Evolutionary conservation across 2,797 vertebrate genomes (phyloP).

Genomic region (Lepus oiostolus): DNA sequence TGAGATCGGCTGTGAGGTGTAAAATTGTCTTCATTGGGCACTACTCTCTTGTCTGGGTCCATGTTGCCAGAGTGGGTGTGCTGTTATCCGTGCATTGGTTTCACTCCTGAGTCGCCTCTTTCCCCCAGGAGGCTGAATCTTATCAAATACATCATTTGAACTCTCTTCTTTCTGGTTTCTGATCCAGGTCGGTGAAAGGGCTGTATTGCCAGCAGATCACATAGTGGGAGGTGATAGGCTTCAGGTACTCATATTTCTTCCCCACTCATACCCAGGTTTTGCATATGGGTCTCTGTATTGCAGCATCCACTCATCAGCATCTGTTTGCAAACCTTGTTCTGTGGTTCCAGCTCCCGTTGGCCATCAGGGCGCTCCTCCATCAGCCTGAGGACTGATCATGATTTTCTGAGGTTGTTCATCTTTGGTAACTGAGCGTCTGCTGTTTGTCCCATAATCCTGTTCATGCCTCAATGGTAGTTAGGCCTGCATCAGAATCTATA

Average conservation of each 20-base stretch:
- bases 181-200: background rate
- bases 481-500: constrained; percentile 25
- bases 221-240: background rate
- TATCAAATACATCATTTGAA: background rate
- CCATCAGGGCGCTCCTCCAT: background rate
- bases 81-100: background rate
- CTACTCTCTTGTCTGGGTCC: background rate
- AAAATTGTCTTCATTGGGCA: background rate
- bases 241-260: background rate
- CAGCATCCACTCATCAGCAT: background rate
- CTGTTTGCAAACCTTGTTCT: background rate
- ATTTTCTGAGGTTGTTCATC: background rate
- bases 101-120: background rate
- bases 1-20: background rate
- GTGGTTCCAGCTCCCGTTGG: background rate
- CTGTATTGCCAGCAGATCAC: background rate
- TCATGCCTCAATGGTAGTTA: background rate
- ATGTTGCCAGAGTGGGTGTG: background rate
- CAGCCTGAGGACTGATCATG: background rate
- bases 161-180: background rate
- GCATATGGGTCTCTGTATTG: background rate
- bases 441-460: background rate
- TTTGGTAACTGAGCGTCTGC: background rate
- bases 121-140: background rate
- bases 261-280: background rate